Evolutionary conservation across 2,113 vertebrate species (phyloP).

Genomic region (Lagenorhynchus albirostris): DNA sequence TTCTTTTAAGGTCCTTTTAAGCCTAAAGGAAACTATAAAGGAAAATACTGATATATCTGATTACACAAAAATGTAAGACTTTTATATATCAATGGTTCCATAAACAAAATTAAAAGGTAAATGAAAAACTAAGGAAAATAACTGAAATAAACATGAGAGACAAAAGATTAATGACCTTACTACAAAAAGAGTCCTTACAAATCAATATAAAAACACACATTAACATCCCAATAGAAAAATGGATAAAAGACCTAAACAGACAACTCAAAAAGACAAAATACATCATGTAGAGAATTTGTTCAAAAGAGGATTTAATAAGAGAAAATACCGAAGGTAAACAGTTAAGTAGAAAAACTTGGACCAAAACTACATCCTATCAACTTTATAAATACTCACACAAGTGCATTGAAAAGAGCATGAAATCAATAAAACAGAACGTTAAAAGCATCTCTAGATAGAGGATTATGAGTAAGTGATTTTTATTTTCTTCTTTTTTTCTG

Average conservation of each 20-base stretch:
- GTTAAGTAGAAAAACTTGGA: background rate
- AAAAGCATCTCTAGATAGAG: background rate
- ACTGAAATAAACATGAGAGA: background rate
- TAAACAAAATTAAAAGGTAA: slow-evolving; percentile 38
- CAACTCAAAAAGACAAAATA: background rate
- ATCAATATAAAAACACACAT: slow-evolving; percentile 32
- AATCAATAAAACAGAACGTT: background rate
- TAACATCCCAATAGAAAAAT: background rate
- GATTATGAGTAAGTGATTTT: background rate
- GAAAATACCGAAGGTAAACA: slow-evolving; percentile 7
- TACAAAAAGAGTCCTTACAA: slow-evolving; percentile 4
- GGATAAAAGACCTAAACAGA: background rate
- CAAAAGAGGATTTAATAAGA: background rate
- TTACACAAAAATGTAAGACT: background rate
- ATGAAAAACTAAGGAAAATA: slow-evolving; percentile 37
- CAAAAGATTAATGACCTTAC: background rate
- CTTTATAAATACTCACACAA: background rate
- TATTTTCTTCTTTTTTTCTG: slow-evolving; percentile 2
- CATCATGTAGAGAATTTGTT: background rate
- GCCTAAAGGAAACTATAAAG: background rate
- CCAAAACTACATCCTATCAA: background rate
- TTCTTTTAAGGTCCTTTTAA: background rate
- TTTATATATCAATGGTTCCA: background rate
- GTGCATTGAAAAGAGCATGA: background rate
- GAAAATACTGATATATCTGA: slow-evolving; percentile 13